Conservation (phyloP, 2,888 invertebrate species). For the Pegoplata infirma region DNA sequence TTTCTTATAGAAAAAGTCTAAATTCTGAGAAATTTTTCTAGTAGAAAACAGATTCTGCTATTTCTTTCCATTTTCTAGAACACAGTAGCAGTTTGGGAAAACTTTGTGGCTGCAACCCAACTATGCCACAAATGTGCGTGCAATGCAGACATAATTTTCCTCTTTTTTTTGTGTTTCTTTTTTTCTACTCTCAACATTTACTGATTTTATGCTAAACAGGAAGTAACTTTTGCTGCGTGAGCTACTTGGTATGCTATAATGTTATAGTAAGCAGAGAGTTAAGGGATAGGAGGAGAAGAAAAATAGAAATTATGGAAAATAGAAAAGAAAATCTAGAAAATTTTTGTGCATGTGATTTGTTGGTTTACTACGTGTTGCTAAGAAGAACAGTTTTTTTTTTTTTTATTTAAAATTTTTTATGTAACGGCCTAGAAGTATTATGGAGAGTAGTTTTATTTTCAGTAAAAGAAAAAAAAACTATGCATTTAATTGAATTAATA, state of each 20-base stretch:
- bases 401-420: neutral
- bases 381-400: neutral
- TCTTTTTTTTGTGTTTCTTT: neutral
- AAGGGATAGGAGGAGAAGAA: no score
- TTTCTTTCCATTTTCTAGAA: no score
- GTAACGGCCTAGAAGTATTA: neutral
- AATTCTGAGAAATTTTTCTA: no score
- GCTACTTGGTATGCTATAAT: slow-evolving; percentile 53
- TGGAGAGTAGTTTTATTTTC: neutral
- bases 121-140: slow-evolving; percentile 60
- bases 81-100: neutral
- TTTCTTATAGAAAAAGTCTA: no score
- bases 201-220: slow-evolving; percentile 61
- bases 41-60: no score
- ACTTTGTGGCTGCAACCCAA: slow-evolving; percentile 21
- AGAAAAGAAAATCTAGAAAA: neutral
- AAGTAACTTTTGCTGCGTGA: slow-evolving; percentile 61
- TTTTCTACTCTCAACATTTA: neutral
- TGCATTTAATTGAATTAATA: neutral
- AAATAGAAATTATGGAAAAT: no score
- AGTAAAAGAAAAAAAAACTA: neutral
- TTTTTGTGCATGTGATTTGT: slow-evolving; percentile 18
- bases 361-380: slow-evolving; percentile 21
- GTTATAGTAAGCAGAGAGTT: neutral
- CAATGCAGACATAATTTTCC: slow-evolving; percentile 54